Base-by-base conservation (phyloP, 2,797 vertebrate species). In the Rhincodon typus region DNA sequence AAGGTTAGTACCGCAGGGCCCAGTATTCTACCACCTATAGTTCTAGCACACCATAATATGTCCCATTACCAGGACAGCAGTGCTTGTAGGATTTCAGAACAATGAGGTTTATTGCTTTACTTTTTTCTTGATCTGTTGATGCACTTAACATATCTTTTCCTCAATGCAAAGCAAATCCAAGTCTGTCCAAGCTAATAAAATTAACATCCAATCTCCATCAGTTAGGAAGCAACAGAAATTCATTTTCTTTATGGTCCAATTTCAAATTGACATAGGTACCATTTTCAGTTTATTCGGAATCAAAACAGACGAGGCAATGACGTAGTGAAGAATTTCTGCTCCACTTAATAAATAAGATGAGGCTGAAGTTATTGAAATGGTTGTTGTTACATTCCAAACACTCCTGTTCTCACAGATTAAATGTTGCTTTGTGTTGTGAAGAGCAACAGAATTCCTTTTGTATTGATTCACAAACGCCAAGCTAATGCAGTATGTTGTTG, bases 341-440 rank as follows among this genome's bases (percentile, higher is more conserved):
- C 4, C 70, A n/a, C 15, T 74, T 27, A 95, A 77, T 95, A 77
- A 53, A 95, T 30, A 57, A 72, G 42, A 57, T 74, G 74, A 50
- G 94, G 46, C 34, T 95, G 27, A 57, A 74, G 50, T 95, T 95
- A 77, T 95, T 95, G 42, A 27, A 77, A 77, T 94, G 27, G n/a
- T 69, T 94, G 50, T 95, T 30, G 46, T n/a, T 77, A 95, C 46
- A 77, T 95, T 95, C 46, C 94, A 77, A 72, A 77, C 53, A 4
- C n/a, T 46, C 25, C 27, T 74, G 27, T 50, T 95, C 70, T 12
- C 94, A n/a, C 69, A 95, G 94, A 95, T 77, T 95, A 95, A 95
- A 95, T 74, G 50, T 94, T 95, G 69, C 70, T 77, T 95, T 95
- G 66, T n/a, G 27, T 72, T 77, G 42, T n/a, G 46, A 77, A 27